Evolutionary conservation across 2,797 vertebrate genomes (phyloP).

Genomic region (Hyperoplus lanceolatus): DNA sequence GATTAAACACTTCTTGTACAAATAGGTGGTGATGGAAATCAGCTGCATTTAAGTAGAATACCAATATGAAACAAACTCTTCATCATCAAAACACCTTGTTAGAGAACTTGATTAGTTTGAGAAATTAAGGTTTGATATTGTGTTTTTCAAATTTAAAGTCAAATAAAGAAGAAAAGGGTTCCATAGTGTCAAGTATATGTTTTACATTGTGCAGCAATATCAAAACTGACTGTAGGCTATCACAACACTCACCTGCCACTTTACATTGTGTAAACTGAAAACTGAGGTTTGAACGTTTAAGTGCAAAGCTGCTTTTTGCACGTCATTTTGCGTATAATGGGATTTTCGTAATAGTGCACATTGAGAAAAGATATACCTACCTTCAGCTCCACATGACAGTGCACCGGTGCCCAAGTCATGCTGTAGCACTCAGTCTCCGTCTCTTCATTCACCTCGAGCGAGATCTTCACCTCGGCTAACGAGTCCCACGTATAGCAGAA

Average conservation of each 20-base stretch:
- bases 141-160: neutral
- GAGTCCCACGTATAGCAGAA: slow-evolving; percentile 95
- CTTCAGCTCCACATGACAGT: slow-evolving; percentile 90
- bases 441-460: slow-evolving; percentile 83
- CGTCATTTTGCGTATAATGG: neutral
- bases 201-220: neutral
- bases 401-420: slow-evolving; percentile 90
- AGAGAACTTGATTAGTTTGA: neutral
- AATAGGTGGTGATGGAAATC: neutral
- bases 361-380: slow-evolving; percentile 72
- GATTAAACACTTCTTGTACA: neutral
- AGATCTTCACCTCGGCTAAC: slow-evolving; percentile 89
- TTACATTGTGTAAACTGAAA: neutral
- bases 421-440: slow-evolving; percentile 90
- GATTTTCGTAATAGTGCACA: neutral
- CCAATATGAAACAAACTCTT: neutral
- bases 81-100: neutral
- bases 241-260: neutral
- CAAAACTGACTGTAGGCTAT: neutral
- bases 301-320: neutral
- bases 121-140: neutral
- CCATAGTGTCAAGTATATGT: neutral
- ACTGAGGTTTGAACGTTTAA: neutral
- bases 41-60: neutral
- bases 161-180: no score